Base-by-base conservation (phyloP, 2,888 invertebrate genomes). In the Blera fallax region DNA sequence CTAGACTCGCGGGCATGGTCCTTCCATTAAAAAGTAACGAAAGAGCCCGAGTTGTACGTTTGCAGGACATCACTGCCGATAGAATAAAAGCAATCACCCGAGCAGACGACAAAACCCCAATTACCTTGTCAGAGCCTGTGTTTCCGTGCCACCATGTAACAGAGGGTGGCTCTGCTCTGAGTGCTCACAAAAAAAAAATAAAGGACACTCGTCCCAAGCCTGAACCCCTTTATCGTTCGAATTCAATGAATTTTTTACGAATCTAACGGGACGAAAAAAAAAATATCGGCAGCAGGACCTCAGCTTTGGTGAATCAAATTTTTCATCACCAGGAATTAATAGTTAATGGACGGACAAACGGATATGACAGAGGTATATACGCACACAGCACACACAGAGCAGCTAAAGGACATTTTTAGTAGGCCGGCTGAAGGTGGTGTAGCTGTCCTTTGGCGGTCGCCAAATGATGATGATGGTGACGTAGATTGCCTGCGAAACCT, bases 271-370 rank as follows among this genome's bases (percentile, higher is more conserved):
- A 3, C 11, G 14, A 50, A 37, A 62, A 21, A 58, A 21, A 58
- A 37, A 76, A 50, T 62, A 34, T 81, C 27, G 43, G 18, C 45
- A 76, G 40, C 43, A 73, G 65, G 67, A 78, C 56, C 37, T 58
- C 34, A 45, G 58, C 37, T 64, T 65, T 76, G 76, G 70, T 67
- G 58, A 80, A 80, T 85, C 84, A 76, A 76, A 85, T 85, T 85
- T 85, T 85, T 85, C 80, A 85, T 76, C 84, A 85, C 80, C 84
- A 85, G 80, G 45, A 85, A 85, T 85, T 85, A 85, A 85, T 85
- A 85, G 80, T 85, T 85, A 85, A 85, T 85, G 80, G 84, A 76
- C 54, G 74, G 69, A 69, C 74, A 80, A 84, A 74, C 69, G 84
- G 80, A 56, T 76, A 70, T 60, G 69, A 65, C 56, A 40, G 43